These are phyloP conservation scores for Climacteris rufus DNA, from an alignment of 2,113 vertebrate species.

Conservation along the genomic window DNA sequence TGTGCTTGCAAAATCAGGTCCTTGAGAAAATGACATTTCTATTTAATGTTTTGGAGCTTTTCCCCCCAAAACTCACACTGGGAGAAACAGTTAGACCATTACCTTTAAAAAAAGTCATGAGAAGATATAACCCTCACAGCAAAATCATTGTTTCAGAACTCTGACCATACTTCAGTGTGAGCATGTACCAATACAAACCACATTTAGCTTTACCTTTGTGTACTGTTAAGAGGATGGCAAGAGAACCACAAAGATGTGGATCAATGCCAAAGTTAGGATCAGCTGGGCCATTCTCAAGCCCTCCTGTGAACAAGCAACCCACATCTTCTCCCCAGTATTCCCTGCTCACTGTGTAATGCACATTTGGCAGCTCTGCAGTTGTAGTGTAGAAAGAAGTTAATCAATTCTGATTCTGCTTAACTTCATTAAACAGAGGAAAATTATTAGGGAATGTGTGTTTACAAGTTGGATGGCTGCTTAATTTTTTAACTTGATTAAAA, in stretches of 20 bases:
- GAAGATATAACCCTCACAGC: neutral
- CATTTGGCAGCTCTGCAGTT: neutral
- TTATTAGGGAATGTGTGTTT: accelerated
- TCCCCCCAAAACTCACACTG: neutral
- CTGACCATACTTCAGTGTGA: neutral
- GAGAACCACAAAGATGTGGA: neutral
- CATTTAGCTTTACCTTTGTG: neutral
- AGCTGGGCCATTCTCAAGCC: too few species aligned
- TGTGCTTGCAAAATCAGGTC: neutral
- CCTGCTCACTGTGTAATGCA: neutral
- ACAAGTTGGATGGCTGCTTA: neutral
- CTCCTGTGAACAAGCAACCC: neutral
- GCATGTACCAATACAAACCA: neutral
- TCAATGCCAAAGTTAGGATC: neutral
- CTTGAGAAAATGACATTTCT: neutral
- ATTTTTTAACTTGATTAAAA: neutral
- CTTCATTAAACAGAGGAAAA: neutral
- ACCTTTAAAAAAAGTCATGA: neutral
- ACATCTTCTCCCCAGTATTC: neutral
- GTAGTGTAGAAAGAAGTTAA: neutral
- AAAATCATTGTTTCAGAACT: neutral
- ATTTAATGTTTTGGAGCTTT: neutral
- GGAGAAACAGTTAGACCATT: neutral
- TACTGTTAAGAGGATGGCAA: neutral
- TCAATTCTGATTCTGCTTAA: neutral